These are phyloP conservation scores for Cecropterus lyciades DNA, from an alignment of 1,140 invertebrate species.

Conservation along the genomic window DNA sequence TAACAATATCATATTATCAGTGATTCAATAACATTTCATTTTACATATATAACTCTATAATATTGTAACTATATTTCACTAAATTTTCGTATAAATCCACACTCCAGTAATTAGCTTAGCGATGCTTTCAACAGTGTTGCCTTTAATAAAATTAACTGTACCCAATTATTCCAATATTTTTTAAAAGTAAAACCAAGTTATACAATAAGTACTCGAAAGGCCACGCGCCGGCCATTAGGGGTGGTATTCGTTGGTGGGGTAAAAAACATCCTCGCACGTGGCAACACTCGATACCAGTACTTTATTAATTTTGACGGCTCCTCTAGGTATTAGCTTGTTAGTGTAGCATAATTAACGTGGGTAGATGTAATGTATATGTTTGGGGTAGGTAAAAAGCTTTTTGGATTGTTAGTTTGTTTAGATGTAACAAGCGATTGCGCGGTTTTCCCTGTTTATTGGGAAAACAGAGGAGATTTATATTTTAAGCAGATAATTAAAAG, in stretches of 20 bases:
- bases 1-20: too few relatives aligned
- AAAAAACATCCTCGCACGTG: conserved; percentile 66
- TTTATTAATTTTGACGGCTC: conserved; percentile 73
- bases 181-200: conserved; percentile 9
- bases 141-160: conserved; percentile 27
- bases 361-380: conserved; percentile 20
- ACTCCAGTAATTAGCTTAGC: neutral
- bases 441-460: too few relatives aligned
- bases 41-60: too few relatives aligned
- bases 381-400: neutral
- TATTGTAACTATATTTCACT: neutral
- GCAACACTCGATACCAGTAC: conserved; percentile 65
- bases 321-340: conserved; percentile 61
- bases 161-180: conserved; percentile 29
- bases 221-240: conserved; percentile 69
- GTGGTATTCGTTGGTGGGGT: conserved; percentile 35
- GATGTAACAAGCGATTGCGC: too few relatives aligned
- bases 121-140: conserved; percentile 9
- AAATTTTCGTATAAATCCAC: neutral
- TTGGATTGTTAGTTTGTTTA: neutral
- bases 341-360: conserved; percentile 24
- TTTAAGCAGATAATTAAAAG: too few relatives aligned
- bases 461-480: too few relatives aligned
- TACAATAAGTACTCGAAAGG: conserved; percentile 57
- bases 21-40: too few relatives aligned